These are phyloP conservation scores for Netta rufina DNA, from an alignment of 2,797 vertebrate species.

Conservation along the genomic window DNA sequence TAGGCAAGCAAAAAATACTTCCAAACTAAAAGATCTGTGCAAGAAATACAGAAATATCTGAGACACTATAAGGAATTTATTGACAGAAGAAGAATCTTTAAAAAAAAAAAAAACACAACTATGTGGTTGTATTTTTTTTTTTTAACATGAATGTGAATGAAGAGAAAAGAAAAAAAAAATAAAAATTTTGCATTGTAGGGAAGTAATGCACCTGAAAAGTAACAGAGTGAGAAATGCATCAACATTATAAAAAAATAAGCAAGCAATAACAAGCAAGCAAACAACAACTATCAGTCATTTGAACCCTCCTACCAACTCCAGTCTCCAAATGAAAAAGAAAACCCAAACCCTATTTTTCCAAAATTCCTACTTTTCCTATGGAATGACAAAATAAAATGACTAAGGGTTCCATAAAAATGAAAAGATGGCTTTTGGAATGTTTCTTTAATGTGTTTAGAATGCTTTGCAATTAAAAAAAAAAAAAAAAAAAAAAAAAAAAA, in stretches of 20 bases:
- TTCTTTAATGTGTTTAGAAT: background rate
- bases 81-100: background rate
- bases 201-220: background rate
- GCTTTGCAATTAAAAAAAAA: background rate
- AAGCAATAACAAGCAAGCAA: background rate
- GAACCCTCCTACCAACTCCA: background rate
- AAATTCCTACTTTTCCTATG: background rate
- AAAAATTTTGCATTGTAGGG: background rate
- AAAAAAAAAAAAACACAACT: background rate
- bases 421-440: background rate
- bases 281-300: background rate
- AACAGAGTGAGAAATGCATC: background rate
- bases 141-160: background rate
- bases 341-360: background rate
- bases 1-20: background rate
- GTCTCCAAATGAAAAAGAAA: background rate
- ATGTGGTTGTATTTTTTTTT: background rate
- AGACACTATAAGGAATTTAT: background rate
- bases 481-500: background rate
- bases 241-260: background rate
- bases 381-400: background rate
- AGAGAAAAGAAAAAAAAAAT: background rate
- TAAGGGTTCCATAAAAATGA: background rate
- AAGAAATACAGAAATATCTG: background rate
- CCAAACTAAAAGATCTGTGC: background rate